A percentile compares a stretch with the other conserved stretches of the same genome.
phyloP scores from a whole-genome alignment of 2,113 vertebrate species.

The Carassius gibelio region DNA sequence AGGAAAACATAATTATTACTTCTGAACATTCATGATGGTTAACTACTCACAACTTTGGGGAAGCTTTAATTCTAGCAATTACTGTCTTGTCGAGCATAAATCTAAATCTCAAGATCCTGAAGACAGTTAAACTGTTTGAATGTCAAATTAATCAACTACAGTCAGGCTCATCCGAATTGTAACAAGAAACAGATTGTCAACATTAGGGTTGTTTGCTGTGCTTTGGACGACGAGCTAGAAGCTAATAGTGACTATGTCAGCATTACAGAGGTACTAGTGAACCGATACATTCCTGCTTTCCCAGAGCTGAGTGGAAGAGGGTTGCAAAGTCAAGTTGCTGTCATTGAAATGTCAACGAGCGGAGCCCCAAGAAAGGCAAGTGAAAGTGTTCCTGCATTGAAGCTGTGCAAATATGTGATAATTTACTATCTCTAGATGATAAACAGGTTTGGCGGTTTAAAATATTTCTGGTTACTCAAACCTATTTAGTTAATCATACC shows the following conservation, averaged over 20 bases:
- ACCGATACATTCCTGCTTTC: conserved; percentile 39
- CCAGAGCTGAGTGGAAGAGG: conserved; percentile 20
- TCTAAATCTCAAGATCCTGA: neutral
- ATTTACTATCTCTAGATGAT: conserved; percentile 26
- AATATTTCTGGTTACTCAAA: conserved; percentile 36
- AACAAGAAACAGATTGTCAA: conserved; percentile 2
- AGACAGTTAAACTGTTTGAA: neutral
- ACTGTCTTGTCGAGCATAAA: neutral
- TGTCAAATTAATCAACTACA: neutral
- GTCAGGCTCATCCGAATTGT: too few relatives aligned
- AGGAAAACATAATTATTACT: neutral
- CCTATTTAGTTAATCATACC: conserved; percentile 34
- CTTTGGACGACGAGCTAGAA: neutral
- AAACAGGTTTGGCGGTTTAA: conserved; percentile 45
- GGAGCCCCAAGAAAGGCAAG: conserved; percentile 1
- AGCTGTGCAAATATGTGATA: conserved; percentile 54
- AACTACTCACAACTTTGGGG: neutral
- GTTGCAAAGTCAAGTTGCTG: neutral
- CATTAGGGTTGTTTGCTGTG: neutral
- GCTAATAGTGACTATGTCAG: conserved; percentile 18
- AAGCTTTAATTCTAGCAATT: neutral
- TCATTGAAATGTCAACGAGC: neutral
- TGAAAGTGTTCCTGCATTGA: conserved; percentile 5
- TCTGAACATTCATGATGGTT: neutral
- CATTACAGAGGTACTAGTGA: neutral